phyloP scores from a whole-genome alignment of 2,113 vertebrate species.

The Sigmodon hispidus region DNA sequence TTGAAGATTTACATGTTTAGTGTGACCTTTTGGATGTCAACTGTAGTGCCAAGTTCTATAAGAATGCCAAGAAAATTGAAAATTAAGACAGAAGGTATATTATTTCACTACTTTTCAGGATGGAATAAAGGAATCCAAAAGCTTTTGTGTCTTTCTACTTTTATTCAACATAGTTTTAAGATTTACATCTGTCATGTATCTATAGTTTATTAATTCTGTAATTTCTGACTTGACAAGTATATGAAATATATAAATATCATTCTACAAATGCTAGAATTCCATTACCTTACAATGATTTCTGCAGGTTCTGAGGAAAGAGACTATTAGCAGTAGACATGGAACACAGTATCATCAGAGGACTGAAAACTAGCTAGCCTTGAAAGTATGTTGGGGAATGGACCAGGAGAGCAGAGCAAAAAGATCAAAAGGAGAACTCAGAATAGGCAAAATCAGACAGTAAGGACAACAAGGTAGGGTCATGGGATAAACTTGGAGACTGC shows the following conservation, averaged over 20 bases:
- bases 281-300: constrained; percentile 28
- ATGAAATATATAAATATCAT: neutral
- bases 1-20: neutral
- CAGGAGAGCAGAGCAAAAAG: neutral
- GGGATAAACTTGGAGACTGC: neutral
- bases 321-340: neutral
- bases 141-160: constrained; percentile 30
- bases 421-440: neutral
- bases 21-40: neutral
- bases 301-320: constrained; percentile 8
- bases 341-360: neutral
- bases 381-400: neutral
- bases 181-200: neutral
- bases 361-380: neutral
- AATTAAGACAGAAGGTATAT: neutral
- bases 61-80: neutral
- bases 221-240: constrained; percentile 14
- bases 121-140: constrained; percentile 19
- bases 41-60: neutral
- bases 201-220: neutral
- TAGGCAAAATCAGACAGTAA: neutral
- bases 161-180: neutral
- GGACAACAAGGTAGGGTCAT: neutral
- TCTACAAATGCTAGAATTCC: constrained; percentile 27
- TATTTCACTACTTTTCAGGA: neutral